Evolutionary conservation across 2,797 vertebrate genomes (phyloP), one percentile per base, ranked within the genome.

Genomic region (Pagetopsis macropterus): DNA sequence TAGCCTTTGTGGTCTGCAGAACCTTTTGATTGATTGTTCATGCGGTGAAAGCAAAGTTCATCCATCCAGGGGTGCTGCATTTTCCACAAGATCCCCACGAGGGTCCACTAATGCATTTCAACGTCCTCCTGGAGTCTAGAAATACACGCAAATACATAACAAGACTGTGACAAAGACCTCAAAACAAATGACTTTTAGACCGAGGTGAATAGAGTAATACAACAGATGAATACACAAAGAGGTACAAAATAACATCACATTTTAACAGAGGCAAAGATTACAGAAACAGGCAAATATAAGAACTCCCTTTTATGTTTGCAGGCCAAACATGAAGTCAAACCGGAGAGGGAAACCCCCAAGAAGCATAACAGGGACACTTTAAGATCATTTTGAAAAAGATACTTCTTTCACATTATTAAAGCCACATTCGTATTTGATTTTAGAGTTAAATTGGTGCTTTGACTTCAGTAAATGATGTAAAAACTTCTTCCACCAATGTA

Each of bases 61-160:
- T 73, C 52, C 65, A 65, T 45, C 57, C 19, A 62, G 45, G 63
- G 37, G 31, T 15, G 45, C 31, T 37, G 8, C 51, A 46, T 65
- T 27, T 40, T 9, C 9, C 33, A 45, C 48, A 40, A 16, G 12
- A 40, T 14, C 27, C 61, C 21, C 27, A 31, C 9, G 11, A 75
- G 41, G 17, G 51, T 19, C 66, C 23, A 27, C 43, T 61, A 46
- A 45, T 79, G 50, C 37, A 40, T 61, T 65, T 50, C 5, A 23
- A 5, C 13, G 40, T 58, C 4, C 45, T 16, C 16, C 9, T 15
- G 46, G n/a, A 60, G 15, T 40, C 33, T 16, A 79, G 33, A 45
- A 61, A 61, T 61, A 19, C n/a, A 51, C 48, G 45, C 31, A 41
- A 57, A 62, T 45, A 31, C 27, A 43, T 31, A 9, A 52, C 64